Conservation (phyloP, 2,797 vertebrate species). For the Muraenolepis orangiensis region DNA sequence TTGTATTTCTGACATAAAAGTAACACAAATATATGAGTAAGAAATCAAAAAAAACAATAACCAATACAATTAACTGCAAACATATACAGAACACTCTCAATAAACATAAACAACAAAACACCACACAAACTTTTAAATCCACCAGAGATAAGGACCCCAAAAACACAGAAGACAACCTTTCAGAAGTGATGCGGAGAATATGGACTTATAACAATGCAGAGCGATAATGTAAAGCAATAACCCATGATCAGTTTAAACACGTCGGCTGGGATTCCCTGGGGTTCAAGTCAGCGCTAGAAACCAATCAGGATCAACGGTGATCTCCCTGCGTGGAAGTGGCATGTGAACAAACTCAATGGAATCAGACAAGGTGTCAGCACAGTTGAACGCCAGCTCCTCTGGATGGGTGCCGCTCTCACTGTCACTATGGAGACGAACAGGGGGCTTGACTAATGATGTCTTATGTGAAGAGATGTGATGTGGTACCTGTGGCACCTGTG, state of each 20-base stretch:
- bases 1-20: too few species aligned
- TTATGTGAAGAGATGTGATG: conserved; percentile 16
- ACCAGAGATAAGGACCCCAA: not conserved
- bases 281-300: conserved; percentile 3
- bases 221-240: not conserved
- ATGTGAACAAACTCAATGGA: conserved; percentile 34
- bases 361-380: conserved; percentile 32
- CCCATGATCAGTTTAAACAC: not conserved
- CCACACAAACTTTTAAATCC: not conserved
- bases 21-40: not conserved
- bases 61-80: conserved; percentile 6
- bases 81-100: too few species aligned
- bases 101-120: not conserved
- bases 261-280: not conserved
- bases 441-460: conserved; percentile 39
- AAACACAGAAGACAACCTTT: not conserved
- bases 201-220: not conserved
- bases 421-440: conserved; percentile 38
- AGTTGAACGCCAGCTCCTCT: conserved; percentile 41
- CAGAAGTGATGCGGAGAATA: not conserved
- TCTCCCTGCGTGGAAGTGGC: conserved; percentile 22
- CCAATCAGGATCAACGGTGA: conserved; percentile 1
- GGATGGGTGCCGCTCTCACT: conserved; percentile 21
- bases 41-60: conserved; percentile 1
- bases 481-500: conserved; percentile 19